A percentile compares a stretch with the other conserved stretches of the same genome.
phyloP scores from a whole-genome alignment of 2,888 invertebrate genomes.

The Cyclophora albipunctata region DNA sequence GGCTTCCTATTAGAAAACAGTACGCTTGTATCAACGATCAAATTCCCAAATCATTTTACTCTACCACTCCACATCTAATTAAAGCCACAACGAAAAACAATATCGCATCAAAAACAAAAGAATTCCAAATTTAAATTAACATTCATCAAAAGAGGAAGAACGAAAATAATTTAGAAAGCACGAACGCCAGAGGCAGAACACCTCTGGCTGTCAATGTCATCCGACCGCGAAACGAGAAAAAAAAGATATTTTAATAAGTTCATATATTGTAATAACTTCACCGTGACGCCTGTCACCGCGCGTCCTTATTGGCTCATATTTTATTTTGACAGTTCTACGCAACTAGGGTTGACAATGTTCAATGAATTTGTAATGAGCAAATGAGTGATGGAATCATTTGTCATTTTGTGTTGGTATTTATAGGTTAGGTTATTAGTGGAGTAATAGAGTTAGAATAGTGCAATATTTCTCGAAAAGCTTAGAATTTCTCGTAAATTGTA shows the following conservation, averaged over 20 bases:
- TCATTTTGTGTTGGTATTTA: background rate
- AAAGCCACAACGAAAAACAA: background rate
- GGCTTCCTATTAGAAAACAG: no score
- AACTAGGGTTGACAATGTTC: slow-evolving; percentile 38
- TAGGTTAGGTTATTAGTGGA: background rate
- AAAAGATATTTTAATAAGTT: slow-evolving; percentile 69
- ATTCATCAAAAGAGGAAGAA: slow-evolving; percentile 32
- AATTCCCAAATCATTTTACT: no score
- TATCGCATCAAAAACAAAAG: background rate
- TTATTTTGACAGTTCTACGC: slow-evolving; percentile 63
- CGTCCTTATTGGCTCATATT: slow-evolving; percentile 69
- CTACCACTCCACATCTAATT: no score
- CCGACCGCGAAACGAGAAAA: slow-evolving; percentile 62
- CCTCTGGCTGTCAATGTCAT: slow-evolving; percentile 44
- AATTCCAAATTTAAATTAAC: slow-evolving; percentile 4
- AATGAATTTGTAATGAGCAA: slow-evolving; percentile 3
- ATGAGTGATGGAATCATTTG: background rate
- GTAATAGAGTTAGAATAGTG: no score
- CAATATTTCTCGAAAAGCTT: no score
- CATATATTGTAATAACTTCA: slow-evolving; percentile 59
- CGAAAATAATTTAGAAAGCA: slow-evolving; percentile 26
- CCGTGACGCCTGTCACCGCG: slow-evolving; percentile 60
- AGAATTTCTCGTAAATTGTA: no score
- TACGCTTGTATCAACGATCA: no score
- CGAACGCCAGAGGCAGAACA: slow-evolving; percentile 33